Evolutionary conservation across 2,888 invertebrate genomes (phyloP).

Genomic region (Acronicta aceris): DNA sequence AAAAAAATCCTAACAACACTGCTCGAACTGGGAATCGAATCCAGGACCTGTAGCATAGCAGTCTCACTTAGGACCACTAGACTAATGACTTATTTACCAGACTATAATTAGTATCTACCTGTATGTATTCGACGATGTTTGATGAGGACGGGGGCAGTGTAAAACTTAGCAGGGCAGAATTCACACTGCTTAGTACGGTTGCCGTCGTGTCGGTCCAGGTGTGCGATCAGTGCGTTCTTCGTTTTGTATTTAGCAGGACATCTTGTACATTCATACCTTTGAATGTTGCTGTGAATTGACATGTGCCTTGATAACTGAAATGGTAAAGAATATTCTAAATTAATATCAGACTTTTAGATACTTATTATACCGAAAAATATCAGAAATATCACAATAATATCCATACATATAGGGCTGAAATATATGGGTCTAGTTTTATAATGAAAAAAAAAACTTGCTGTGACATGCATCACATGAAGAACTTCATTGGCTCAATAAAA

Average conservation of each 20-base stretch:
- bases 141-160: conserved; percentile 71
- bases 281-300: conserved; percentile 59
- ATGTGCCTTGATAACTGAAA: conserved; percentile 70
- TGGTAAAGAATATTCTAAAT: background rate
- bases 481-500: no score
- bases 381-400: no score
- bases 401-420: background rate
- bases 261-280: conserved; percentile 65
- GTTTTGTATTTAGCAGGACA: conserved; percentile 71
- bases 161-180: conserved; percentile 79
- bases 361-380: no score
- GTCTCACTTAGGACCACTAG: no score
- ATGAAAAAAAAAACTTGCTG: no score
- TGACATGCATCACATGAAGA: no score
- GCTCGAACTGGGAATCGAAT: no score
- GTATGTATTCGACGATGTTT: conserved; percentile 84
- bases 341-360: background rate
- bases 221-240: conserved; percentile 56
- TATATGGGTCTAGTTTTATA: no score
- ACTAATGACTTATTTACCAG: no score
- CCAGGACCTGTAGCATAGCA: no score
- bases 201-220: conserved; percentile 77
- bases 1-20: no score
- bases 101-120: conserved; percentile 61
- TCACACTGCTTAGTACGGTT: conserved; percentile 76